A percentile compares a stretch with the other conserved stretches of the same genome.
These are phyloP conservation scores for Gouania willdenowi DNA, from an alignment of 2,797 vertebrate genomes.

Conservation along the genomic window DNA sequence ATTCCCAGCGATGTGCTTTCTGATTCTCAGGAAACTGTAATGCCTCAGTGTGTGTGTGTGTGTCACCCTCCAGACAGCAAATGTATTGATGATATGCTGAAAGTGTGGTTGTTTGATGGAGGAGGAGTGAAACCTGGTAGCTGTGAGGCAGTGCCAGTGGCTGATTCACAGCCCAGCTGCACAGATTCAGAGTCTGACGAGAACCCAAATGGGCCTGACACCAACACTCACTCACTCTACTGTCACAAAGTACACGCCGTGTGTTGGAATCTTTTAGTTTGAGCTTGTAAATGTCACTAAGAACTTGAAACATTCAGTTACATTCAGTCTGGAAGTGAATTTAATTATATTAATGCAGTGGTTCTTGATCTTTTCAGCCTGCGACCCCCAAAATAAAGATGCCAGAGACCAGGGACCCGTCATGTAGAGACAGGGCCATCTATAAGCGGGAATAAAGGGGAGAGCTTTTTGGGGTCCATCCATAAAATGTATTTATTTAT, in stretches of 20 bases:
- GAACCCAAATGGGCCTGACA: slow-evolving; percentile 36
- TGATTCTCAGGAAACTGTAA: slow-evolving; percentile 1
- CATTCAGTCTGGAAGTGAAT: slow-evolving; percentile 30
- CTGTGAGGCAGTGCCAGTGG: not conserved
- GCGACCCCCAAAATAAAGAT: no score
- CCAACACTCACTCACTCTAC: slow-evolving; percentile 34
- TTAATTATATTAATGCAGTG: slow-evolving; percentile 28
- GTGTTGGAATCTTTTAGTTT: no score
- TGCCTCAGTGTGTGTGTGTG: not conserved
- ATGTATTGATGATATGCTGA: not conserved
- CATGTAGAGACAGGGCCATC: no score
- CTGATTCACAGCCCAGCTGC: slow-evolving; percentile 45
- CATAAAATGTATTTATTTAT: no score
- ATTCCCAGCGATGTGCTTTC: slow-evolving; percentile 1
- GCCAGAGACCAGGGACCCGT: no score
- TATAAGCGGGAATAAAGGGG: no score
- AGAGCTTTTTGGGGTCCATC: no score
- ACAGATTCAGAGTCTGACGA: slow-evolving; percentile 23
- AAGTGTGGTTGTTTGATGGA: not conserved
- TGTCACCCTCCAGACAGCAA: not conserved
- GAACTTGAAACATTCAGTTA: no score
- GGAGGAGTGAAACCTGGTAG: not conserved
- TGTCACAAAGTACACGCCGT: slow-evolving; percentile 35
- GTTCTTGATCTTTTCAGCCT: not conserved
- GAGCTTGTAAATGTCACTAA: no score